These are phyloP conservation scores for Gasteruption jaculator DNA, from an alignment of 2,888 invertebrate species.

Conservation along the genomic window DNA sequence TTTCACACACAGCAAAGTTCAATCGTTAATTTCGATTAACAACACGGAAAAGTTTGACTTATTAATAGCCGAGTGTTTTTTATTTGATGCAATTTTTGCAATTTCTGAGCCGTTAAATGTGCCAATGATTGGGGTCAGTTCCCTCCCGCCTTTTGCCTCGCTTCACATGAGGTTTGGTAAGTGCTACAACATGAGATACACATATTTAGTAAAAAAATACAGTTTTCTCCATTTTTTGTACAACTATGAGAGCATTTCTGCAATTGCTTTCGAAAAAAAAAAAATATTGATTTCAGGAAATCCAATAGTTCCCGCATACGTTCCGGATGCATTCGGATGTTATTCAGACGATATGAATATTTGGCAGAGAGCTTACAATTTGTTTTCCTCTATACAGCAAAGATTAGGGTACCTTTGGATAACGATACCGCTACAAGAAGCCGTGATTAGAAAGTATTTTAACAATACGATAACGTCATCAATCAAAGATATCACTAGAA, in stretches of 20 bases:
- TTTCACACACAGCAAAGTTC: slow-evolving; percentile 17
- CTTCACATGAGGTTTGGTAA: slow-evolving; percentile 2
- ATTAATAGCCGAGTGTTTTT: slow-evolving; percentile 11
- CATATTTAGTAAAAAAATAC: not conserved
- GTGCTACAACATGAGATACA: not conserved
- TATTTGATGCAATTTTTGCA: slow-evolving; percentile 11
- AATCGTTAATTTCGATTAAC: slow-evolving; percentile 13
- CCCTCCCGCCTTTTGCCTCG: fast-evolving
- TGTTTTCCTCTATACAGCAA: not conserved
- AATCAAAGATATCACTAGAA: slow-evolving; percentile 25
- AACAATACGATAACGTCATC: slow-evolving; percentile 20
- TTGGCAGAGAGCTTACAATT: slow-evolving; percentile 7
- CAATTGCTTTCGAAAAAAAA: no score
- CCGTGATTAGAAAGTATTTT: slow-evolving; percentile 24
- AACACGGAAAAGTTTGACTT: slow-evolving; percentile 15
- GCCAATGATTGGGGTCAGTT: slow-evolving; percentile 10
- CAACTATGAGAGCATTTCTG: not conserved
- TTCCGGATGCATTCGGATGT: not conserved
- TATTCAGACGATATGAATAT: slow-evolving; percentile 5
- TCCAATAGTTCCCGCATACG: not conserved
- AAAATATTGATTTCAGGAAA: slow-evolving; percentile 13
- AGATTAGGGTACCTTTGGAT: not conserved
- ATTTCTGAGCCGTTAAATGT: slow-evolving; percentile 11
- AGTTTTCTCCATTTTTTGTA: no score
- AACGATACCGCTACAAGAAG: slow-evolving; percentile 14